Evolutionary conservation across 37 sponge, comb jelly and placozoan genomes (phyloP).

Genomic region (Beroe ovata): DNA sequence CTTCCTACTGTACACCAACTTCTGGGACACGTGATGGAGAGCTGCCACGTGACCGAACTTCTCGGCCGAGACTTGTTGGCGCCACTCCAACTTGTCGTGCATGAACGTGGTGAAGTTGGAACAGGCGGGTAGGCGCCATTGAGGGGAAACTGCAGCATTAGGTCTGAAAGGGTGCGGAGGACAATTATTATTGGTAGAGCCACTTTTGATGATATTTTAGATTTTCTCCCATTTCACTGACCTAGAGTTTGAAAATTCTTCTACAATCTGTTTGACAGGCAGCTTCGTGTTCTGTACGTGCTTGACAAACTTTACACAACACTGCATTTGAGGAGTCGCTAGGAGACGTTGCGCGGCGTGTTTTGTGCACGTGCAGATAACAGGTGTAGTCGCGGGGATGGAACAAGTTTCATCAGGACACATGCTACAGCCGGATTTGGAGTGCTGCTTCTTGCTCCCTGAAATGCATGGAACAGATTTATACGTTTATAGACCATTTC

Average conservation of each 20-base stretch:
- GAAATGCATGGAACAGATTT: no score
- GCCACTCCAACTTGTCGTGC: conserved; percentile 9
- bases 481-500: no score
- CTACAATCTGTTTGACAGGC: conserved; percentile 22
- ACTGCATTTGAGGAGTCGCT: conserved; percentile 41
- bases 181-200: not conserved
- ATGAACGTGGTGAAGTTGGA: conserved; percentile 1
- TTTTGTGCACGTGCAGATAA: conserved; percentile 20
- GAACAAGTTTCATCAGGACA: not conserved
- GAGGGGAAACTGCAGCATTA: not conserved
- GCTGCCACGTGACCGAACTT: conserved; percentile 49
- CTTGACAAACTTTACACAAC: conserved; percentile 57
- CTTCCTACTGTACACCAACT: not conserved
- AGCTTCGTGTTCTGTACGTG: not conserved
- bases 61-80: conserved; percentile 29
- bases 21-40: conserved; percentile 24
- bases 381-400: not conserved
- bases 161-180: not conserved
- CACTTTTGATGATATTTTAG: not conserved
- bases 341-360: conserved; percentile 36
- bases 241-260: conserved; percentile 20
- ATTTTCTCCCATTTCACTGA: not conserved
- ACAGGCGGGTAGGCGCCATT: conserved; percentile 27
- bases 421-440: not conserved
- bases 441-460: conserved; percentile 61